Percentiles rank a stretch among this genome's conserved stretches.
Conservation (phyloP, 1,140 invertebrate species). For the Camponotus floridanus region DNA sequence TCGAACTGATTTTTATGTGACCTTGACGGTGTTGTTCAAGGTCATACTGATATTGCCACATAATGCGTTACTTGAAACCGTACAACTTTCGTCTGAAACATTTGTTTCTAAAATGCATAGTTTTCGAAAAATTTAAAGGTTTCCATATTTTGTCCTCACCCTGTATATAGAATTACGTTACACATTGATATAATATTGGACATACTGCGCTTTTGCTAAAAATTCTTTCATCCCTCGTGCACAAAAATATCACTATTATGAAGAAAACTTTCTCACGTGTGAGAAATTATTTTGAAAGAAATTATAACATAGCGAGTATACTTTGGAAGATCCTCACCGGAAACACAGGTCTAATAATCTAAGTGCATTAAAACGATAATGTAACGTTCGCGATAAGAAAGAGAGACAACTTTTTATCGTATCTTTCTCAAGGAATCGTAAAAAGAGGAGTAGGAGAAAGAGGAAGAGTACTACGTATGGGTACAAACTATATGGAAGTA, state of each 20-base stretch:
- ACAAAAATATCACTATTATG: conserved; percentile 45
- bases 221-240: conserved; percentile 46
- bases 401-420: conserved; percentile 69
- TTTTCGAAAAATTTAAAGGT: no score
- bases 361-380: conserved; percentile 69
- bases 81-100: no score
- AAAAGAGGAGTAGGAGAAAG: conserved; percentile 52
- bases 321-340: conserved; percentile 37
- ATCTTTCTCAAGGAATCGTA: conserved; percentile 35
- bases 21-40: no score
- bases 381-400: conserved; percentile 62
- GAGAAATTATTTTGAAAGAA: conserved; percentile 34
- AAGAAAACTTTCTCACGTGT: conserved; percentile 39
- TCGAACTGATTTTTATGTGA: no score
- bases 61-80: no score
- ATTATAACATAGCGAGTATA: conserved; percentile 8
- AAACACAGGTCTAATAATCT: conserved; percentile 55
- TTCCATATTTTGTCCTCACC: no score
- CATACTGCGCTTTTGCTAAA: conserved; percentile 62
- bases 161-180: conserved; percentile 41
- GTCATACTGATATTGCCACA: no score
- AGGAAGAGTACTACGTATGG: conserved; percentile 69
- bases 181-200: conserved; percentile 28
- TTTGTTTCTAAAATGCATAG: no score
- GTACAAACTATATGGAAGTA: conserved; percentile 65